Percentiles rank a stretch among this genome's conserved stretches.
Conservation (phyloP, 2,797 vertebrate species). For the Bradypodion ventrale region DNA sequence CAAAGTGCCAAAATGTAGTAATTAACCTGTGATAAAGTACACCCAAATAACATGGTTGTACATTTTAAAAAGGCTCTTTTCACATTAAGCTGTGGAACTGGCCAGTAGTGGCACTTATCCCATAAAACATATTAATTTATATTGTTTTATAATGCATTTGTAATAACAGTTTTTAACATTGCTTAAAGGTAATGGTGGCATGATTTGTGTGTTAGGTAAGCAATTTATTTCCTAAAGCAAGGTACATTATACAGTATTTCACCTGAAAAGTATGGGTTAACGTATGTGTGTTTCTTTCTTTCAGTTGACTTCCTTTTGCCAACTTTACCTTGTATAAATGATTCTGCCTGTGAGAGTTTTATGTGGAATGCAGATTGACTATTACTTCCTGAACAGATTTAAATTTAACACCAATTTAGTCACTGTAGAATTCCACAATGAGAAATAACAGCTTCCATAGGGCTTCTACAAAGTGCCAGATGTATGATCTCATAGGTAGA, state of each 20-base stretch:
- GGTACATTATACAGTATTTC: conserved; percentile 53
- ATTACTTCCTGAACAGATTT: conserved; percentile 85
- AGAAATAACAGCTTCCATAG: conserved; percentile 79
- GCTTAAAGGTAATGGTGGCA: conserved; percentile 61
- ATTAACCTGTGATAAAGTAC: conserved; percentile 66
- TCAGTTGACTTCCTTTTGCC: conserved; percentile 75
- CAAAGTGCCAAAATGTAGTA: conserved; percentile 5
- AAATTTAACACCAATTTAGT: conserved; percentile 81
- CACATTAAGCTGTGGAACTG: conserved; percentile 58
- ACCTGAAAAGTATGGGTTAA: conserved; percentile 67
- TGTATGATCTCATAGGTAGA: conserved; percentile 81
- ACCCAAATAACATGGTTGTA: conserved; percentile 53
- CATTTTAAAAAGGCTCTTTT: conserved; percentile 56
- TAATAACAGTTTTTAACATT: conserved; percentile 67
- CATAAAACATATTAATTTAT: conserved; percentile 59
- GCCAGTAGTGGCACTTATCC: conserved; percentile 65
- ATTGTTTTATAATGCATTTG: conserved; percentile 66
- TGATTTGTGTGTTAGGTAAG: conserved; percentile 57
- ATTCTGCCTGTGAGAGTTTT: conserved; percentile 76
- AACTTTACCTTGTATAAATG: conserved; percentile 79
- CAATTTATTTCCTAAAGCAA: conserved; percentile 65
- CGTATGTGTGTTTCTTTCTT: conserved; percentile 62
- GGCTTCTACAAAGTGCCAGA: conserved; percentile 82
- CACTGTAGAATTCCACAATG: conserved; percentile 77
- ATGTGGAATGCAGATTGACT: conserved; percentile 76